phyloP scores from a whole-genome alignment of 2,113 vertebrate species.

The Poeciliopsis retropinna region DNA sequence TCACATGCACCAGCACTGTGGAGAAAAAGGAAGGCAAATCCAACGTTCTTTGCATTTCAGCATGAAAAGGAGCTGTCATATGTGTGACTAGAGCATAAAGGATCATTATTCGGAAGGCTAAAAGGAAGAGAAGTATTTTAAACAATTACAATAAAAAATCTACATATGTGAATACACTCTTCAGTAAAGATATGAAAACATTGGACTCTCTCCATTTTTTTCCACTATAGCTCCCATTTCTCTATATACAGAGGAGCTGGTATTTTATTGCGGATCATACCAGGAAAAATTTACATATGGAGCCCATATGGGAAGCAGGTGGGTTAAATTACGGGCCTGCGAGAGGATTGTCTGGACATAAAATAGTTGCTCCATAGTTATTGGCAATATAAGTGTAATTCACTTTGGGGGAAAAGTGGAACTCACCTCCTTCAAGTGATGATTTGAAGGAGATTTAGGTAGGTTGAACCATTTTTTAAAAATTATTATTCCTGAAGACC shows the following conservation, averaged over 20 bases:
- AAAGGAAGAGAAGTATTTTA: background rate
- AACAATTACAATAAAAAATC: background rate
- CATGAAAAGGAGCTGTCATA: constrained; percentile 1
- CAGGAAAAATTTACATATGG: background rate
- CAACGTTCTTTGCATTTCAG: constrained; percentile 37
- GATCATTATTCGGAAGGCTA: constrained; percentile 29
- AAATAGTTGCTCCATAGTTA: background rate
- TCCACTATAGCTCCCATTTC: constrained; percentile 35
- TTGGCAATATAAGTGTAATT: background rate
- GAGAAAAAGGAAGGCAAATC: constrained; percentile 27
- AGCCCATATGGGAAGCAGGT: background rate
- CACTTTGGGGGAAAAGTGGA: too few relatives aligned
- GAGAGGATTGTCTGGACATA: background rate
- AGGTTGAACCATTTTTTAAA: background rate
- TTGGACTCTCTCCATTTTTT: constrained; percentile 52
- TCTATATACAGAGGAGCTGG: constrained; percentile 36
- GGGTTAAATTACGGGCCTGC: too few relatives aligned
- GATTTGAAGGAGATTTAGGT: background rate
- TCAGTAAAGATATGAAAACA: constrained; percentile 33
- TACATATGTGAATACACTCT: background rate
- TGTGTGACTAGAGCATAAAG: constrained; percentile 38
- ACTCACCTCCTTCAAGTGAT: too few relatives aligned
- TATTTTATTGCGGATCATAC: background rate
- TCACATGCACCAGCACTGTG: constrained; percentile 24
- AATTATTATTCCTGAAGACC: background rate